Base-by-base conservation (phyloP, 2,797 vertebrate species). In the Rhynchonycteris naso region DNA sequence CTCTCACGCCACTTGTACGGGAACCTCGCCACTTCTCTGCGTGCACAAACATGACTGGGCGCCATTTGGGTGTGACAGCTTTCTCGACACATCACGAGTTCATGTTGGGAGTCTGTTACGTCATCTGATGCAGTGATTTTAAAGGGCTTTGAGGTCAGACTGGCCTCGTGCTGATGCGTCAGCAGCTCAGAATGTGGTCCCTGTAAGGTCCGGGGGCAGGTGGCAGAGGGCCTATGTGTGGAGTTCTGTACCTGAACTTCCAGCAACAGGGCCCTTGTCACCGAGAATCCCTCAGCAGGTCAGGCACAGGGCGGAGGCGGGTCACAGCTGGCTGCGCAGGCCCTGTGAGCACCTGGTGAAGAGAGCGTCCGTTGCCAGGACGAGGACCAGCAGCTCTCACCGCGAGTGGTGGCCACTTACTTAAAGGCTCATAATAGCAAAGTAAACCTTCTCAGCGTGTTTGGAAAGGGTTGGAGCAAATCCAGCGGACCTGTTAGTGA, bases 391-490 rank as follows among this genome's bases (percentile, higher is more conserved):
- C 8, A 0, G 54, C 88, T 92, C 33, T 96, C 38, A 71, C 30
- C 1, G 1, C 30, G 33, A 5, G 85, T 56, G 38, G 5, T 50
- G 4, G 19, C 38, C 69, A 1, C 78, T 56, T 11, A 43, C 71
- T 90, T n/a, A 76, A 76, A 28, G 59, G 81, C 81, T 79, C 22
- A 7, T 88, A 74, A 95, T 88, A 92, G 96, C 86, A 94, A 91
- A 96, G 38, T 61, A 97, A 78, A 96, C 79, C 65, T 94, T 95
- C 89, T 86, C 95, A 96, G 93, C 19, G 1, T 87, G n/a, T 90
- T 96, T 94, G 28, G 87, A 93, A 85, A 95, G 54, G 94, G 78
- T 19, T 30, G 78, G 69, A 50, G 33, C 12, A 11, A 86, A 47
- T 89, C 52, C 59, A 58, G 13, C 38, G 83, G 68, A 82, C 65